Base-by-base conservation (phyloP, 2,888 invertebrate species). In the Nudaria mundana region DNA sequence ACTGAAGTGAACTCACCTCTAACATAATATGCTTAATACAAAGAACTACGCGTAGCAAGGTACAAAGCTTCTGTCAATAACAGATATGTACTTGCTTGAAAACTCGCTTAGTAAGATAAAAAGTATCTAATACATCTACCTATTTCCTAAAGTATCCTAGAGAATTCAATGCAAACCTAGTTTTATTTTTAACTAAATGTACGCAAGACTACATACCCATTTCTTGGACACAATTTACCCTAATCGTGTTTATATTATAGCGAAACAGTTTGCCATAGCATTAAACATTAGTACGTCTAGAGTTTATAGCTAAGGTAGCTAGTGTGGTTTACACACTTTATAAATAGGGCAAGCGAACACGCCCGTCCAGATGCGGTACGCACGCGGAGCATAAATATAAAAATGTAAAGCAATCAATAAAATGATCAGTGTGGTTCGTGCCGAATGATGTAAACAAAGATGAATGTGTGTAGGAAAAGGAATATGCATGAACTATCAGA, bases 281-380 rank as follows among this genome's bases (percentile, higher is more conserved):
- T 56, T 59, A 43, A 52, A 55, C 45, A 54, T 46, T 56, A 45
- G 48, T 47, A 53, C 37, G 47, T 58, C 56, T 63, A 55, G 46
- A 60, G 52, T 63, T 54, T 61, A 59, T 63, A 64, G 54, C 58
- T 69, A 66, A 69, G 69, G 69, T 71, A 76, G 68, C 66, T 70
- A 76, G 69, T 67, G n/a, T n/a, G n/a, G n/a, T n/a, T n/a, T n/a
- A n/a, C 70, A 67, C 69, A 71, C 66, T 66, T 72, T 76, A 74
- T 77, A 81, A 76, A 80, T 81, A 78, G 80, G 76, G 65, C 75
- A 76, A 65, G 63, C 76, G 71, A 67, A 66, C 65, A 67, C 63
- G 67, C 66, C 56, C 56, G 61, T 67, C 69, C 76, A 78, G 74
- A 78, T 75, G 72, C 71, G 71, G 58, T 67, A 66, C 66, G 63